Base-by-base conservation (phyloP, 2,888 invertebrate species). In the Adineta ricciae region DNA sequence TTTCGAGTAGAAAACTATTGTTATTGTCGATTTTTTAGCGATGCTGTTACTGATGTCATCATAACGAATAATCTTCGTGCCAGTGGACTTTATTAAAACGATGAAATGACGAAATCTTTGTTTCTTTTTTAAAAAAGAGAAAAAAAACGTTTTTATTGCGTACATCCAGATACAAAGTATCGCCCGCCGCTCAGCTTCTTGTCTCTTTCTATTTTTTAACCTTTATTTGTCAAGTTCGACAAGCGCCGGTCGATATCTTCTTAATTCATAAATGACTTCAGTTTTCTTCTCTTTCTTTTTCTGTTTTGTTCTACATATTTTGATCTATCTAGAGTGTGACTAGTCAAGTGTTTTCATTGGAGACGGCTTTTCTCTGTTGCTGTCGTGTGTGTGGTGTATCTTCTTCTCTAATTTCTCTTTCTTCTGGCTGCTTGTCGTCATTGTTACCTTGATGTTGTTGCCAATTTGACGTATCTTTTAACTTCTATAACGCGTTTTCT, bases 1-100 rank as follows among this genome's bases (percentile, higher is more conserved):
- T 41, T 21, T 41, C 3, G 16, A 16, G n/a, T 7, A 24, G 41
- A 78, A 41, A 24, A n/a, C 2, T 0, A 24, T 41, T 24, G 11
- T 41, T 38, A 7, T 36, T 38, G 11, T 36, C 1, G 16, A 32
- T 78, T 21, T 38, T 78, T 14, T 78, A 78, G 78, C 93, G 98
- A 99, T 93, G 98, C 98, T 89, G 98, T 99, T 92, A 99, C 98
- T 90, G 98, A 99, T 93, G 98, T 98, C 92, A 99, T 99, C 93
- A 98, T 99, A 92, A 97, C 97, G 91, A 98, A 97, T 93, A 99
- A 99, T 93, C 93, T 99, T 91, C 94, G 97, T 92, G 97, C 97
- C 92, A 97, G 97, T 93, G 97, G 97, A 92, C 94, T 98, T 91
- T 98, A 97, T 93, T 98, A 94, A 90, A 78, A 38, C 4, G 41